Evolutionary conservation across 2,797 vertebrate genomes (phyloP).

Genomic region (Peromyscus eremicus): DNA sequence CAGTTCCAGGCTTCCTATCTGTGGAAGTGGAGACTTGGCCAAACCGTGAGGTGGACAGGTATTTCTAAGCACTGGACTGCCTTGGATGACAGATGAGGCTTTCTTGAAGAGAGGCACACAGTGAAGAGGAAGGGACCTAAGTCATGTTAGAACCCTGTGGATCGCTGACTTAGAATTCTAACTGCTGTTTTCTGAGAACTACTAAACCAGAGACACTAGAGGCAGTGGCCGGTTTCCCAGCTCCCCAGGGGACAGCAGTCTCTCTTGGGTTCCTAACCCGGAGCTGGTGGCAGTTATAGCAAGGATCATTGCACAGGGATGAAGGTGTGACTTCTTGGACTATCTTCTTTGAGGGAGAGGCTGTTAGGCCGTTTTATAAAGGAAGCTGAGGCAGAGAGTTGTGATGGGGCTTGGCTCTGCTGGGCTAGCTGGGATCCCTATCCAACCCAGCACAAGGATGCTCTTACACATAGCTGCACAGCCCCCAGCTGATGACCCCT

Average conservation of each 20-base stretch:
- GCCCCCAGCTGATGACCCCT: not conserved
- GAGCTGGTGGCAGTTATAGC: no score
- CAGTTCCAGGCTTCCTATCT: accelerated
- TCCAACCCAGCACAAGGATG: accelerated
- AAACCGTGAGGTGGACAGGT: not conserved
- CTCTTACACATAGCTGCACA: accelerated
- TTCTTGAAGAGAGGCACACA: accelerated
- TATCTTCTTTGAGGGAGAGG: not conserved
- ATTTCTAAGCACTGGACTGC: not conserved
- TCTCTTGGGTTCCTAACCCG: accelerated
- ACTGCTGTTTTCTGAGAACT: not conserved
- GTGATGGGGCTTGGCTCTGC: accelerated
- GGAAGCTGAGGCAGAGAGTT: not conserved
- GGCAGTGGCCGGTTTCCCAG: not conserved
- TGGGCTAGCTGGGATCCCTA: not conserved
- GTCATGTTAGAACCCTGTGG: not conserved
- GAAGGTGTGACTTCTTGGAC: accelerated
- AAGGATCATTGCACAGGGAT: accelerated
- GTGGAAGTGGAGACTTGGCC: accelerated
- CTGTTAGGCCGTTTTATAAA: accelerated
- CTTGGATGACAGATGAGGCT: not conserved
- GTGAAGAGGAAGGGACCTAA: accelerated
- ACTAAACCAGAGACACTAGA: not conserved
- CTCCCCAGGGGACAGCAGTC: accelerated
- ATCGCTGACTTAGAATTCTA: not conserved